Percentiles rank a stretch among this genome's conserved stretches.
These are phyloP conservation scores for Agrotis exclamationis DNA, from an alignment of 2,888 invertebrate genomes.

Conservation along the genomic window DNA sequence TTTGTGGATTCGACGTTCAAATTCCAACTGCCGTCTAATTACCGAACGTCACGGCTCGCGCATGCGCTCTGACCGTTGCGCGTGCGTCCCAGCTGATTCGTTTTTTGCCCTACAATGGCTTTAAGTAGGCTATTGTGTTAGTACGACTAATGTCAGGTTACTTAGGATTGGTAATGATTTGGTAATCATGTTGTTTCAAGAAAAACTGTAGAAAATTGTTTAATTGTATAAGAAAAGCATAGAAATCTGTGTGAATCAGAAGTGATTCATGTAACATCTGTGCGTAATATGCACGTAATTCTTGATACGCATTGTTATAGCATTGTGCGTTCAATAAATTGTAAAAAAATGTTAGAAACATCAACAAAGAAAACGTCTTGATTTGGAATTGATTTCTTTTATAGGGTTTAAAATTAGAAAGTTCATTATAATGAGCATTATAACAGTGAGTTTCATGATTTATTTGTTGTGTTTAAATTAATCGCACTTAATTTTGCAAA, in stretches of 20 bases:
- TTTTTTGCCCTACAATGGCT: constrained; percentile 52
- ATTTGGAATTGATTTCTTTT: neutral
- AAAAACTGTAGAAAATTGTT: neutral
- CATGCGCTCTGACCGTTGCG: constrained; percentile 70
- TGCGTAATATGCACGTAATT: constrained; percentile 23
- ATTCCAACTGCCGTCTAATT: constrained; percentile 66
- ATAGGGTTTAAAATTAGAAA: neutral
- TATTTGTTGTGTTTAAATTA: neutral
- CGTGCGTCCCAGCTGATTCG: constrained; percentile 79
- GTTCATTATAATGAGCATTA: too few species aligned
- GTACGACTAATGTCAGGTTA: constrained; percentile 44
- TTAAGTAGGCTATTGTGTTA: constrained; percentile 63
- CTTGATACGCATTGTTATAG: constrained; percentile 17
- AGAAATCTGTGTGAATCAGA: neutral
- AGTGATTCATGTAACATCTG: constrained; percentile 7
- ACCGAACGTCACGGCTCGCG: constrained; percentile 75
- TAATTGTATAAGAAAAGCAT: neutral
- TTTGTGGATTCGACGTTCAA: constrained; percentile 59
- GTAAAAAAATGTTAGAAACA: neutral
- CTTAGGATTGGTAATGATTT: constrained; percentile 25
- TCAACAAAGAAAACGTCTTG: neutral
- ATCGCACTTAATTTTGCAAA: neutral
- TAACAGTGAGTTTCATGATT: neutral
- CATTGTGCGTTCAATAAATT: neutral
- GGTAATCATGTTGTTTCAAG: constrained; percentile 7